Base-by-base conservation (phyloP, 2,113 vertebrate genomes). In the Baryphthengus martii region DNA sequence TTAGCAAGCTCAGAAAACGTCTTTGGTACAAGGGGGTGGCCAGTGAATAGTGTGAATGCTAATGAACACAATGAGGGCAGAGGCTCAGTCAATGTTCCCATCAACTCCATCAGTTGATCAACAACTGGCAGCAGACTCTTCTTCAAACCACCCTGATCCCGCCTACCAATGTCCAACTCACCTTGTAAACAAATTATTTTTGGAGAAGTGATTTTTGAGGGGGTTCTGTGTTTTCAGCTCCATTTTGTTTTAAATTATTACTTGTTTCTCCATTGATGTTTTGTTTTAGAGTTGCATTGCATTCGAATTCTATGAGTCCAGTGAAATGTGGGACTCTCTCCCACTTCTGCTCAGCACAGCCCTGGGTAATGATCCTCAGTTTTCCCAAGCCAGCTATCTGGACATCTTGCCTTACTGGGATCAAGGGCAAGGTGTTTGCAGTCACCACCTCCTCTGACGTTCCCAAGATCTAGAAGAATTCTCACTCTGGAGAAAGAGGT, bases 1-100 rank as follows among this genome's bases (percentile, higher is more conserved):
- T 95, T 66, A 72, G 55, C 95, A 59, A 79, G 49, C 37, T 90
- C 72, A 42, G 58, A 90, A 96, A 62, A 77, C 68, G 37, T 79
- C 78, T 89, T 77, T 40, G 92, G 95, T 91, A 75, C 56, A 20
- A 89, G 39, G 37, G 67, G 80, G 50, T 61, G 87, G 79, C 76
- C 52, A 58, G 53, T 55, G 86, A 85, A 58, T 31, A 33, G 42
- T 37, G 35, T 79, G 84, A 47, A 74, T 67, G 53, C 40, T 66
- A 80, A 89, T 44, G 73, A 85, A 71, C 58, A 40, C 67, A 45
- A 55, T 6, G 45, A 91, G 68, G 73, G 80, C 40, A 56, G 73
- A 40, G 23, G 67, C 40, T 81, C 20, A 66, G 89, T 39, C 87
- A 83, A 3, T 40, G 55, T 50, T 74, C 77, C 62, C 39, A 44